phyloP scores from a whole-genome alignment of 2,113 vertebrate species.

The Dolichallabes microphthalmus region DNA sequence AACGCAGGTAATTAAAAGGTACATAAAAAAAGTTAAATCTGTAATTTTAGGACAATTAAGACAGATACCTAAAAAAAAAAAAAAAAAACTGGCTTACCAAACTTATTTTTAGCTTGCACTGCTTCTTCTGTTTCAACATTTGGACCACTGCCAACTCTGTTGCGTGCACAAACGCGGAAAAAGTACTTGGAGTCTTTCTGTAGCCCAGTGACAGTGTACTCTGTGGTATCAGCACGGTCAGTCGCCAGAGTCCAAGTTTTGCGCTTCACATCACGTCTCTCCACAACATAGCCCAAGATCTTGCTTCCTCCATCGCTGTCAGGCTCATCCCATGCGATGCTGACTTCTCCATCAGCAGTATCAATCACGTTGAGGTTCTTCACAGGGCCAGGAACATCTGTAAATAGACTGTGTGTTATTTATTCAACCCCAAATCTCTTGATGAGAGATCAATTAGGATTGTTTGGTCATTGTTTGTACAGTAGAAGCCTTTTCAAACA shows the following conservation, averaged over 20 bases:
- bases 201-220: slow-evolving; percentile 90
- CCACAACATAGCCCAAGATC: slow-evolving; percentile 87
- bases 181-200: slow-evolving; percentile 91
- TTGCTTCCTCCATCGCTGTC: slow-evolving; percentile 94
- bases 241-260: slow-evolving; percentile 94
- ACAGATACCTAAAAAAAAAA: not conserved
- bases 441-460: not conserved
- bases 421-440: not conserved
- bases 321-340: slow-evolving; percentile 94
- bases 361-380: slow-evolving; percentile 92
- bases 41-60: not conserved
- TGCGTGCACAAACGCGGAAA: slow-evolving; percentile 93
- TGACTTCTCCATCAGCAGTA: slow-evolving; percentile 92
- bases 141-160: slow-evolving; percentile 92
- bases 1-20: slow-evolving; percentile 45
- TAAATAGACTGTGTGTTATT: not conserved
- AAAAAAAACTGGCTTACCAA: slow-evolving; percentile 75
- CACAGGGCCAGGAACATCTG: slow-evolving; percentile 94
- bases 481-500: no score
- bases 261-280: slow-evolving; percentile 90
- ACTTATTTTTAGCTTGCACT: slow-evolving; percentile 95
- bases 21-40: not conserved
- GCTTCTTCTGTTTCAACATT: slow-evolving; percentile 87
- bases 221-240: slow-evolving; percentile 85
- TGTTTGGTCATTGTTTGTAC: not conserved